Evolutionary conservation across 1,140 invertebrate species (phyloP).

Genomic region (Brachionus paranguensis): DNA sequence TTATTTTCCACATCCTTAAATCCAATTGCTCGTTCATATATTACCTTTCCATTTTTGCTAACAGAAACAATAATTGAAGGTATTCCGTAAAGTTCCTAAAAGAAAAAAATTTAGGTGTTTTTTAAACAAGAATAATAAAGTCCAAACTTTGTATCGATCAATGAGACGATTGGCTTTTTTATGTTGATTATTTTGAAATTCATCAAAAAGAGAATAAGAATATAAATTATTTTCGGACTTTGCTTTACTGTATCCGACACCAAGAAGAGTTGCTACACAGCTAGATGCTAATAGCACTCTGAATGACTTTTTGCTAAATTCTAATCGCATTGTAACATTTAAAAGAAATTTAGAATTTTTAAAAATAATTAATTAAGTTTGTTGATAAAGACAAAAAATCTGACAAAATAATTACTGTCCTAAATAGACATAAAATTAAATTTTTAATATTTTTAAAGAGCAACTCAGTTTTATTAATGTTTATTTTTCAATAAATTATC

Average conservation of each 20-base stretch:
- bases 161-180: background rate
- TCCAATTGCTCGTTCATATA: slow-evolving; percentile 57
- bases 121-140: too few relatives aligned
- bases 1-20: slow-evolving; percentile 62
- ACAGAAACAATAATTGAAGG: background rate
- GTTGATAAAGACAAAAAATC: background rate
- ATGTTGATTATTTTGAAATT: background rate
- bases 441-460: background rate
- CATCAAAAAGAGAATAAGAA: background rate
- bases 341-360: background rate
- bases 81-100: slow-evolving; percentile 17
- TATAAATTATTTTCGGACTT: background rate
- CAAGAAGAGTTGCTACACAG: background rate
- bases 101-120: background rate
- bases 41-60: background rate
- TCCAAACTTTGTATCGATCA: background rate
- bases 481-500: background rate
- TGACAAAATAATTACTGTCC: background rate
- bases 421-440: background rate
- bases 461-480: background rate
- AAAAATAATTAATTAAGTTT: background rate
- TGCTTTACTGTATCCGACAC: background rate
- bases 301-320: background rate
- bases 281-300: background rate
- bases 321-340: background rate